A percentile compares a stretch with the other conserved stretches of the same genome.
Conservation (phyloP, 2,797 vertebrate genomes). For the Tokudaia tokunoshimensis region DNA sequence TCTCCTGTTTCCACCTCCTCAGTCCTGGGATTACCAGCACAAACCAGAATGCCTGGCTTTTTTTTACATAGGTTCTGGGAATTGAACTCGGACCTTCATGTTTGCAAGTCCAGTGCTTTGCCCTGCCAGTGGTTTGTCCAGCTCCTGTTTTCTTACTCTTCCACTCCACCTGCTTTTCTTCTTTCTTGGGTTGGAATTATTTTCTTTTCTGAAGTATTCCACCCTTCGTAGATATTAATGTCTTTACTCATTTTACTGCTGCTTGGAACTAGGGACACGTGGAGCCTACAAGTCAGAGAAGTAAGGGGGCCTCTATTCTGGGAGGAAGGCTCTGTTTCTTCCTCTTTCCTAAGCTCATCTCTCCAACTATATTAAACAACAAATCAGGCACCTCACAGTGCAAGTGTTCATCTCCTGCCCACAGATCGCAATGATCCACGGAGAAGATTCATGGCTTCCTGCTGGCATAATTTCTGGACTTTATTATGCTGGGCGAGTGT, state of each 20-base stretch:
- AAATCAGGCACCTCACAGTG: neutral
- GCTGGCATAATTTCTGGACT: constrained; percentile 43
- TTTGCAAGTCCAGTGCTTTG: neutral
- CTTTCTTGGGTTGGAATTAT: neutral
- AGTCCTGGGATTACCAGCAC: neutral
- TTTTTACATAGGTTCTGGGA: neutral
- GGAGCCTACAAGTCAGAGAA: neutral
- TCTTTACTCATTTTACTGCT: neutral
- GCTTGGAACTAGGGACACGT: neutral
- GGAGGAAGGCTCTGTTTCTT: constrained; percentile 16
- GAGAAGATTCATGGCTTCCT: constrained; percentile 27
- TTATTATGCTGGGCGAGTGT: constrained; percentile 67
- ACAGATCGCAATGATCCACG: neutral
- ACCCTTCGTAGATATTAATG: neutral
- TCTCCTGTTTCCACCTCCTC: neutral
- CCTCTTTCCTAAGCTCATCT: constrained; percentile 8
- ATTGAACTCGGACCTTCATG: neutral
- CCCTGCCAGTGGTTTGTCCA: neutral
- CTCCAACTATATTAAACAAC: constrained; percentile 6
- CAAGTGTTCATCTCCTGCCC: constrained; percentile 55
- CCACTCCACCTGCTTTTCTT: neutral
- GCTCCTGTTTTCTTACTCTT: neutral
- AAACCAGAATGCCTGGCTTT: neutral
- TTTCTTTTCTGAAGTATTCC: neutral
- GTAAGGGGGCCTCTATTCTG: neutral